Evolutionary conservation across 2,113 vertebrate genomes (phyloP), one percentile per base, ranked within the genome.

Genomic region (Chrysemys picta): DNA sequence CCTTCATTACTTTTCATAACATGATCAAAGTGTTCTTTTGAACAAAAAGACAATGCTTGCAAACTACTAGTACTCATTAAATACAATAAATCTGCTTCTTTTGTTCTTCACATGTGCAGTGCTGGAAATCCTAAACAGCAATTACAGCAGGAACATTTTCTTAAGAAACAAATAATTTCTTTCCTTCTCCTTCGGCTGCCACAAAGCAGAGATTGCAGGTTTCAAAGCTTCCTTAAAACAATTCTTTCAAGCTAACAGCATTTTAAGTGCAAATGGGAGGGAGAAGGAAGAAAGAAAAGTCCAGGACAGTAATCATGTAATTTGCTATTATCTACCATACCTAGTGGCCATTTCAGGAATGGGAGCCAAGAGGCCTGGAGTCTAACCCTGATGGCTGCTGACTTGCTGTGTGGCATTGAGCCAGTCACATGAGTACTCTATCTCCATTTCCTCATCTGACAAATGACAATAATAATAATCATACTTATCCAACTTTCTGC

Each of bases 1-100:
- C 57, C 75, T 95, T 80, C 88, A 85, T n/a, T 94, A 80, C 75
- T 93, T 95, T 84, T 95, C 91, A 47, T 76, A 96, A 95, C 57
- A 93, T 5, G 3, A 85, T 95, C 76, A 75, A 94, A 93, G 79
- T 54, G 65, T 62, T 95, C 89, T 88, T 92, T 86, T 57, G 69
- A 78, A 93, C 72, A 78, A 89, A 90, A 98, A 94, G 72, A 89
- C 87, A 91, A 95, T 80, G 93, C 65, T 53, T 93, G 92, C 4
- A 7, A 84, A 90, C 53, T 57, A 92, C 89, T 94, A 95, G 91
- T 82, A 84, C n/a, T 92, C 83, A 94, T 82, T 93, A 90, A 90
- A 89, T 82, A 38, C 45, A 90, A 97, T 87, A 96, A 94, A 93
- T 69, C 50, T 54, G 19, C 19, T 62, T 90, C 76, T 95, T 94